Conservation (phyloP, 2,113 vertebrate genomes). For the Sebastes schlegelii region DNA sequence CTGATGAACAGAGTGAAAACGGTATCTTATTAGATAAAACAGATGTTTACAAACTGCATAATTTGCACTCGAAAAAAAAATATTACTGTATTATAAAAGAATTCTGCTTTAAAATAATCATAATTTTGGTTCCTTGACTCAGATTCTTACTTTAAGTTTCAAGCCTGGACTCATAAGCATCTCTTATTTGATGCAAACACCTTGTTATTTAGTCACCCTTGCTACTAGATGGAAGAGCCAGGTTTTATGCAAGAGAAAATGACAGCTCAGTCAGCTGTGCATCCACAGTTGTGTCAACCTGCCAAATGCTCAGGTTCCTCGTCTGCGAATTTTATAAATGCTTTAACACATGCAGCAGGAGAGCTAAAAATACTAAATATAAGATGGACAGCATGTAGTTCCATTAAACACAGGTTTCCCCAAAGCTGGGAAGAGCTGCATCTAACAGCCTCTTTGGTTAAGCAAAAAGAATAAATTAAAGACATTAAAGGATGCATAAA, state of each 20-base stretch:
- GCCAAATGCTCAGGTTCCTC: slow-evolving; percentile 71
- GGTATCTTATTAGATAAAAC: too few relatives aligned
- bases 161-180: neutral
- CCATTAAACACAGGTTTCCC: slow-evolving; percentile 49
- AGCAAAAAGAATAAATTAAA: slow-evolving; percentile 35
- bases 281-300: slow-evolving; percentile 68
- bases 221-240: slow-evolving; percentile 54
- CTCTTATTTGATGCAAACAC: slow-evolving; percentile 41
- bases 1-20: too few relatives aligned
- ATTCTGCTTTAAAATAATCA: neutral
- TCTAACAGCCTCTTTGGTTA: slow-evolving; percentile 36
- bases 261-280: slow-evolving; percentile 73
- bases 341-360: slow-evolving; percentile 54
- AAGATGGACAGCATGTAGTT: slow-evolving; percentile 4
- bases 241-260: slow-evolving; percentile 66
- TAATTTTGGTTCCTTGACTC: neutral
- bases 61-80: too few relatives aligned
- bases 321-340: slow-evolving; percentile 67
- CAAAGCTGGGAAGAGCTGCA: slow-evolving; percentile 32
- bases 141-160: slow-evolving; percentile 1
- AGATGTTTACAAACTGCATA: too few relatives aligned
- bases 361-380: slow-evolving; percentile 49
- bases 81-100: neutral
- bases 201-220: slow-evolving; percentile 54
- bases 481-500: slow-evolving; percentile 58